Conservation (phyloP, 2,888 invertebrate genomes). For the Plusia festucae region DNA sequence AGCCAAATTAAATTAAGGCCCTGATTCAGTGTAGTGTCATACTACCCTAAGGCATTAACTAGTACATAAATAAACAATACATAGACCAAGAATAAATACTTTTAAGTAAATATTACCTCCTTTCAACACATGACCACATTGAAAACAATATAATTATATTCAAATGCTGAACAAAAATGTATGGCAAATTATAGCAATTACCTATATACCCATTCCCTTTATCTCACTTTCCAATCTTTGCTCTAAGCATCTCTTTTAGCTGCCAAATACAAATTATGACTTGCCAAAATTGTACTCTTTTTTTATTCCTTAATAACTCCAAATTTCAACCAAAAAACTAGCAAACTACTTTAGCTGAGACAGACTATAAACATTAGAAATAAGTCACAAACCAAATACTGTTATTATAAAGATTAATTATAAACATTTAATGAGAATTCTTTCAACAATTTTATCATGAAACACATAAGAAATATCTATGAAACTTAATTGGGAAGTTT, state of each 20-base stretch:
- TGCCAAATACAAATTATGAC: neutral
- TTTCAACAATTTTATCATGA: constrained; percentile 39
- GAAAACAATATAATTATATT: neutral
- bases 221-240: neutral
- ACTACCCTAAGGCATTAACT: too few species aligned
- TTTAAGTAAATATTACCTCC: neutral
- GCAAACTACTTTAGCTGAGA: constrained; percentile 41
- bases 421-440: constrained; percentile 49
- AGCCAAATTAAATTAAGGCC: too few species aligned
- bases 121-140: neutral
- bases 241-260: neutral
- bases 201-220: neutral
- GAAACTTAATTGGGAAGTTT: constrained; percentile 15
- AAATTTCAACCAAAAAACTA: constrained; percentile 19
- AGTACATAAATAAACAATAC: neutral
- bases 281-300: neutral
- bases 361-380: constrained; percentile 36
- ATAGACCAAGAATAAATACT: neutral
- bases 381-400: constrained; percentile 61
- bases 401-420: constrained; percentile 44
- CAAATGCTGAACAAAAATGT: neutral
- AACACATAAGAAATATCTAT: constrained; percentile 18
- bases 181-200: neutral
- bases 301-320: neutral
- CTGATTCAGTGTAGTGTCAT: too few species aligned